phyloP scores from a whole-genome alignment of 2,797 vertebrate genomes.

The Monodelphis domestica region DNA sequence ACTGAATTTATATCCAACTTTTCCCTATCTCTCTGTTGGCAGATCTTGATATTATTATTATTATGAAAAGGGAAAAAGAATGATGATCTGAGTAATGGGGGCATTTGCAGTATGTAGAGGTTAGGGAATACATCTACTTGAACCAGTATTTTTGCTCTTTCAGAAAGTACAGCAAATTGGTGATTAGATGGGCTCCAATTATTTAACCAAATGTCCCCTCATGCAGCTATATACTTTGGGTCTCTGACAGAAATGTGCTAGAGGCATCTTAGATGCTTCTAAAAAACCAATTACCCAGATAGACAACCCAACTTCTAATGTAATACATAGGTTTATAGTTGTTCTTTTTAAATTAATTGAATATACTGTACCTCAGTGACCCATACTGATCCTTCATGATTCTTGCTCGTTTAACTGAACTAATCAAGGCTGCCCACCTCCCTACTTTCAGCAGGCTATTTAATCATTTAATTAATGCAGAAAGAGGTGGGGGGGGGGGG shows the following conservation, averaged over 20 bases:
- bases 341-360: conserved; percentile 57
- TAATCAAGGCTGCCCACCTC: background rate
- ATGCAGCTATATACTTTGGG: background rate
- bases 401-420: background rate
- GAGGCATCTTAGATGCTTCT: conserved; percentile 22
- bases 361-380: conserved; percentile 25
- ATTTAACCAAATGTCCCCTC: conserved; percentile 37
- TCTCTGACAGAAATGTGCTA: conserved; percentile 43
- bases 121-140: background rate
- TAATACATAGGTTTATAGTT: background rate
- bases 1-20: conserved; percentile 60
- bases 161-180: conserved; percentile 43
- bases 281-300: conserved; percentile 52
- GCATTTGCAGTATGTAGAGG: background rate
- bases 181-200: conserved; percentile 23
- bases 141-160: conserved; percentile 48
- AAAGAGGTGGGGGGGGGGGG: conserved; percentile 40
- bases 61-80: conserved; percentile 41
- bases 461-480: conserved; percentile 35
- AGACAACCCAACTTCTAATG: conserved; percentile 50
- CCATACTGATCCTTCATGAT: background rate
- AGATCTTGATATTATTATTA: conserved; percentile 36
- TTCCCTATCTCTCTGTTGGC: background rate
- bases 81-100: background rate
- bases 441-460: background rate